phyloP scores from a whole-genome alignment of 2,888 invertebrate species.

The Phymatocera aterrima region DNA sequence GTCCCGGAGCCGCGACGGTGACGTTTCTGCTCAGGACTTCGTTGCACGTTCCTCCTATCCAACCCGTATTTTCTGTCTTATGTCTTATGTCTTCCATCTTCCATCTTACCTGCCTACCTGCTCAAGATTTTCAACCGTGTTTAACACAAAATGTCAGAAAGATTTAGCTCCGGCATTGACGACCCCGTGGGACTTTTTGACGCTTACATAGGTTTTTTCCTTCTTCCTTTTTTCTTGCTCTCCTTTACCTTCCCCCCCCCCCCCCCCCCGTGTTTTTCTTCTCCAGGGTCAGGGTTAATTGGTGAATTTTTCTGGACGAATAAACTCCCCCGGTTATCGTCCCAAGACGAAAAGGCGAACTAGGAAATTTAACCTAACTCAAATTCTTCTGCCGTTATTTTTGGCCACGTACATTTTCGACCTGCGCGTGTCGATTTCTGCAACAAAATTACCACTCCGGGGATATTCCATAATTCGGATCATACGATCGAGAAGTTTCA shows the following conservation, averaged over 20 bases:
- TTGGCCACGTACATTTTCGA: constrained; percentile 52
- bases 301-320: constrained; percentile 60
- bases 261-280: constrained; percentile 45
- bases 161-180: constrained; percentile 63
- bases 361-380: neutral
- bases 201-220: constrained; percentile 55
- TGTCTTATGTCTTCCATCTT: constrained; percentile 5
- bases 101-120: constrained; percentile 55
- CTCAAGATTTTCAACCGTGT: constrained; percentile 64
- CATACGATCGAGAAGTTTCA: no score
- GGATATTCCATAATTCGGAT: neutral
- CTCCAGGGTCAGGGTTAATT: constrained; percentile 56
- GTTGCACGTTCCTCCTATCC: neutral
- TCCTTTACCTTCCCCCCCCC: constrained; percentile 46
- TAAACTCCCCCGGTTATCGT: constrained; percentile 13
- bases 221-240: constrained; percentile 47
- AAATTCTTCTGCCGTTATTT: constrained; percentile 15
- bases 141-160: constrained; percentile 63
- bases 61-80: constrained; percentile 13
- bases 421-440: constrained; percentile 48
- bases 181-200: constrained; percentile 59
- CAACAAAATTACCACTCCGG: no score
- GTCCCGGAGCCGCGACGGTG: constrained; percentile 29
- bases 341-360: neutral
- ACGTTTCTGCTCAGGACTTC: constrained; percentile 14